Base-by-base conservation (phyloP, 2,888 invertebrate genomes). In the Trichopoda pennipes region DNA sequence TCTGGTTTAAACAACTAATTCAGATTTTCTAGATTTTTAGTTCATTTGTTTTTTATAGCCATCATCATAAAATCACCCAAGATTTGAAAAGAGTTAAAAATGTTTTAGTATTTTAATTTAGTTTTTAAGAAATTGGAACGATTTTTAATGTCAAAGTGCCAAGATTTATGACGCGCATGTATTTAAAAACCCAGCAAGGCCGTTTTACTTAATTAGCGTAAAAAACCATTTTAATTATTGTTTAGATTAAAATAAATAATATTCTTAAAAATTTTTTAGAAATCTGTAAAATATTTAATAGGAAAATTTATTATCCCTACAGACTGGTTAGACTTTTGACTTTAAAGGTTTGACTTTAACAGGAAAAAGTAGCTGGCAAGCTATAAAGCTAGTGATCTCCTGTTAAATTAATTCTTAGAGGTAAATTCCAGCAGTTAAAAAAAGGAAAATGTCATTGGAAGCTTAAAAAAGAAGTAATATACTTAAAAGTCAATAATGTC, bases 31-130 rank as follows among this genome's bases (percentile, higher is more conserved):
- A 70, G 69, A 47, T 77, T 77, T 81, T 76, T 77, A 78, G 78
- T 81, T 74, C 73, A 74, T 12, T n/a, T n/a, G n/a, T 63, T 77
- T 69, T 70, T 23, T 21, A 19, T 60, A 10, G 14, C 17, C 23
- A 23, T 49, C 49, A 1, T 51, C 16, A 17, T 60, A 60, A 44
- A 76, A 53, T 7, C 63, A 28, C 61, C 16, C 78, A 81, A 75
- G 79, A 70, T 70, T 79, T 79, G 68, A 79, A 79, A 72, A 47
- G 79, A 70, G 74, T 79, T 79, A 76, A 79, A 79, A 72, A 47
- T 76, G 49, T 70, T 76, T 76, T 28, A 55, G 42, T 81, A 77
- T 81, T 77, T 81, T 73, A 64, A 2, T 64, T 75, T 70, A 58
- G 16, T 23, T 70, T 75, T 73, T 16, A 60, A 47, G 64, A 70